phyloP scores from a whole-genome alignment of 2,113 vertebrate species.

The Chaetodon auriga region DNA sequence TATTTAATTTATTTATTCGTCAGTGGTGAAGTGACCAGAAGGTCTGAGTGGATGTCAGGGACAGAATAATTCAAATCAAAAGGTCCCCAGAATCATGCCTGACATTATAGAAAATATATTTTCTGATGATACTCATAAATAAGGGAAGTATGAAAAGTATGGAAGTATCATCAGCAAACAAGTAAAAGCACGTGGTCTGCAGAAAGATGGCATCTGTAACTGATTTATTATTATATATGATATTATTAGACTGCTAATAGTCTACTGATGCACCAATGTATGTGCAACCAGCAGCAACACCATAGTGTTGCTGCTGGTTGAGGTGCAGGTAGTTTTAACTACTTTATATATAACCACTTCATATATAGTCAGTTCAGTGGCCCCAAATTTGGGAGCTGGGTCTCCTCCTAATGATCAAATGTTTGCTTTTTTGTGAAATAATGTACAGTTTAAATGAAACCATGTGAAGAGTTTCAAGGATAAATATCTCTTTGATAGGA shows the following conservation, averaged over 20 bases:
- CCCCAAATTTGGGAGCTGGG: too few relatives aligned
- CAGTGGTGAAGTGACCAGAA: neutral
- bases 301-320: neutral
- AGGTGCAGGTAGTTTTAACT: neutral
- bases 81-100: neutral
- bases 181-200: neutral
- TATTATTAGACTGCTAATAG: neutral
- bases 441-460: too few relatives aligned
- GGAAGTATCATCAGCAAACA: neutral
- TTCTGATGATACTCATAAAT: slow-evolving; percentile 15
- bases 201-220: neutral
- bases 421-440: too few relatives aligned
- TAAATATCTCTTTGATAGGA: too few relatives aligned
- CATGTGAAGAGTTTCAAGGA: too few relatives aligned
- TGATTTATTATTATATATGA: neutral
- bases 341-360: neutral
- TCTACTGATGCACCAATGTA: neutral
- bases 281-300: too few relatives aligned
- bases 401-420: too few relatives aligned
- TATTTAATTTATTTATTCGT: neutral
- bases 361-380: too few relatives aligned
- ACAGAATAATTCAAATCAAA: neutral
- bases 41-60: neutral
- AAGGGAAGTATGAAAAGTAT: neutral
- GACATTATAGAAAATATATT: neutral